These are phyloP conservation scores for Ceyx margarethae DNA, from an alignment of 2,113 vertebrate species.

Conservation along the genomic window DNA sequence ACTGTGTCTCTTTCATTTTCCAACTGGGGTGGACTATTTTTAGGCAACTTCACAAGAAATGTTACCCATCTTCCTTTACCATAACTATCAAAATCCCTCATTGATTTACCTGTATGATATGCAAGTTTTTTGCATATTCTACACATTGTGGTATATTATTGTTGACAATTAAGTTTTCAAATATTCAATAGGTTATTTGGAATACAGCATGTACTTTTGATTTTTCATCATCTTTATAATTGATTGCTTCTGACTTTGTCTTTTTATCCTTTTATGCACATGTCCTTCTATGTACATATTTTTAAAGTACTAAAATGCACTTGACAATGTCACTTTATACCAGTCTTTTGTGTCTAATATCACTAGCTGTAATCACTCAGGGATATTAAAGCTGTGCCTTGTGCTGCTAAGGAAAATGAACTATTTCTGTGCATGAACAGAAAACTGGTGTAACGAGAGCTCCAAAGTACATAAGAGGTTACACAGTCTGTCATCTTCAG, in stretches of 20 bases:
- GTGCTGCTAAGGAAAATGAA: constrained; percentile 4
- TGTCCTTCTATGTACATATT: neutral
- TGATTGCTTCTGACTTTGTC: constrained; percentile 17
- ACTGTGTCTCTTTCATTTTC: neutral
- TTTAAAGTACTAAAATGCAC: constrained; percentile 33
- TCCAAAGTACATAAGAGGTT: constrained; percentile 21
- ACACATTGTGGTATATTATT: neutral
- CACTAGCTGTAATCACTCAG: constrained; percentile 32
- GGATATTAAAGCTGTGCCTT: constrained; percentile 25
- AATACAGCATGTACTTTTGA: neutral
- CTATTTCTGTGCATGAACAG: neutral
- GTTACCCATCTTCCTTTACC: neutral
- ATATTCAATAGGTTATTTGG: neutral
- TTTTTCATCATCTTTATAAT: constrained; percentile 11
- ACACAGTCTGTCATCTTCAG: constrained; percentile 19
- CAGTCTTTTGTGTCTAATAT: constrained; percentile 32
- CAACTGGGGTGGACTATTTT: neutral
- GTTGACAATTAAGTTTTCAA: constrained; percentile 19
- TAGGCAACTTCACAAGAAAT: neutral
- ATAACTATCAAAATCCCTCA: neutral
- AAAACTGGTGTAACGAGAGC: neutral
- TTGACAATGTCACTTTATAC: constrained; percentile 43
- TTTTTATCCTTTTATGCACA: constrained; percentile 10
- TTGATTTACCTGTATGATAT: neutral
- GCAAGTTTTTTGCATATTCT: neutral